A percentile compares a stretch with the other conserved stretches of the same genome.
Conservation (phyloP, 2,888 invertebrate genomes). For the Amiota minor region DNA sequence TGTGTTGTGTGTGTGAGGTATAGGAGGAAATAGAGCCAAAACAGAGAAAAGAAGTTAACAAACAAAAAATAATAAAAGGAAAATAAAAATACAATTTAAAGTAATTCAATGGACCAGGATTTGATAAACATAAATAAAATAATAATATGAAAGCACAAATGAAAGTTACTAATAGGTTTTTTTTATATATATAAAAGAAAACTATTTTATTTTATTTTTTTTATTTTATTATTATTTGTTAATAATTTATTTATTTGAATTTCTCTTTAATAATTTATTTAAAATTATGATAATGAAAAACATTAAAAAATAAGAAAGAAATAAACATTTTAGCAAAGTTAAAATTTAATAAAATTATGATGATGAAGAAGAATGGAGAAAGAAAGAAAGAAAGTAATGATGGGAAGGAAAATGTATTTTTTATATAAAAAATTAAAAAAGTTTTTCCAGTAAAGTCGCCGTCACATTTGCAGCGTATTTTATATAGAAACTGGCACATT, state of each 20-base stretch:
- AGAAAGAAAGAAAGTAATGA: not conserved
- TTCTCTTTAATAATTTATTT: not conserved
- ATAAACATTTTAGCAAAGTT: constrained; percentile 62
- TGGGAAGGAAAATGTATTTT: constrained; percentile 43
- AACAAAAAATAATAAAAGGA: constrained; percentile 10
- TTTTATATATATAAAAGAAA: constrained; percentile 36
- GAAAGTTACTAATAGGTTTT: constrained; percentile 63
- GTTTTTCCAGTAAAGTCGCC: not conserved
- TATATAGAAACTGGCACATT: too few species aligned
- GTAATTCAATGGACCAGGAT: constrained; percentile 57
- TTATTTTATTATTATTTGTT: constrained; percentile 8
- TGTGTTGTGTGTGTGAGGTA: not conserved
- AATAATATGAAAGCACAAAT: constrained; percentile 29
- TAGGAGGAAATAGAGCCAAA: not conserved
- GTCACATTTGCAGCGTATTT: too few species aligned
- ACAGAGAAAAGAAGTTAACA: not conserved
- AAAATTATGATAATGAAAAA: not conserved
- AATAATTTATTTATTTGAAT: constrained; percentile 7
- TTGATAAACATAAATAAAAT: constrained; percentile 54
- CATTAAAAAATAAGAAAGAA: too few species aligned
- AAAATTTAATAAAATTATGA: constrained; percentile 38
- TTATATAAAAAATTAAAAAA: constrained; percentile 44
- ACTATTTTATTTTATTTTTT: constrained; percentile 26
- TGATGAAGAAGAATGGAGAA: not conserved
- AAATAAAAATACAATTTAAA: constrained; percentile 33